Evolutionary conservation across 2,113 vertebrate genomes (phyloP).

Genomic region (Pachypanchax playfairii): DNA sequence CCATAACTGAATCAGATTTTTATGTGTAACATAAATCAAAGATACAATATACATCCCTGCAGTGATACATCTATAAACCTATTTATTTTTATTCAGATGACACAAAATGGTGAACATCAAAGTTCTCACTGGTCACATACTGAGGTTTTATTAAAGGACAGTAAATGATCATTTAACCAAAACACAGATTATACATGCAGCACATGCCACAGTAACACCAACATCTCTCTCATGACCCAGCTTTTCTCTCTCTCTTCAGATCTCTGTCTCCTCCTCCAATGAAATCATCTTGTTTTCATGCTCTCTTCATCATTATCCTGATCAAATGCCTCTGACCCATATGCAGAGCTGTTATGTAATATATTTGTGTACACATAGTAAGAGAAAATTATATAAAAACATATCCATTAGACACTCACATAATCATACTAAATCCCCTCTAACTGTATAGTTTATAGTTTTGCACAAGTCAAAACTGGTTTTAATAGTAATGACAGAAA

Average conservation of each 20-base stretch:
- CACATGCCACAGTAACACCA: neutral
- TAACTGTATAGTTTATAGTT: conserved; percentile 42
- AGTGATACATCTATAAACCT: no score
- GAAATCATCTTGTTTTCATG: conserved; percentile 53
- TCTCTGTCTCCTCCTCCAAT: conserved; percentile 6
- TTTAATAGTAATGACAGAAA: neutral
- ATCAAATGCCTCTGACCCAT: conserved; percentile 54
- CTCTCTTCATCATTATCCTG: conserved; percentile 36
- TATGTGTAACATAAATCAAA: no score
- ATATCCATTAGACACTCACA: conserved; percentile 29
- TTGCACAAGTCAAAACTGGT: neutral
- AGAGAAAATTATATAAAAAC: conserved; percentile 36
- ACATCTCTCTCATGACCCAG: no score
- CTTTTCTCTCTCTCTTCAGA: neutral
- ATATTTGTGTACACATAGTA: conserved; percentile 18
- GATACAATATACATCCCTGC: no score
- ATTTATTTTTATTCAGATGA: no score
- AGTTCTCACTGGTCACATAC: no score
- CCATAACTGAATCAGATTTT: no score
- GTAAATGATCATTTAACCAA: neutral
- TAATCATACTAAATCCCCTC: conserved; percentile 42
- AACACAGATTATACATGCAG: no score
- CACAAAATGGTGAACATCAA: no score
- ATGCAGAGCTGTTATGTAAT: conserved; percentile 58
- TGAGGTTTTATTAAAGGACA: no score